Evolutionary conservation across 2,888 invertebrate species (phyloP), one percentile per base, ranked within the genome.

Genomic region (Orchesellides sinensis): DNA sequence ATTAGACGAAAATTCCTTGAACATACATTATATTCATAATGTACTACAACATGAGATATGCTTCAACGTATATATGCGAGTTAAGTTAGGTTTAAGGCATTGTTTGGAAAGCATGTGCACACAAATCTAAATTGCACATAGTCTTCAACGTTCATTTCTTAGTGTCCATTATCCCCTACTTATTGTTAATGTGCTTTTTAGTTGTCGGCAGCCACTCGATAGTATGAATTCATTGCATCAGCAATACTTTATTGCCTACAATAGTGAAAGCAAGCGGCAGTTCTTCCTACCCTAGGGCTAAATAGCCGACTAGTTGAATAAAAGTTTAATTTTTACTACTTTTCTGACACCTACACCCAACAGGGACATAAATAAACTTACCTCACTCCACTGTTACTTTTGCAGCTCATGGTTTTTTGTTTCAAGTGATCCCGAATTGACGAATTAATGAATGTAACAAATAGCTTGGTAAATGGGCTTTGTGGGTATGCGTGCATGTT

Each of bases 1-100:
- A 79, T 79, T 79, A 79, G 63, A 70, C 70, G 56, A 70, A 79
- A 70, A 72, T 79, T 79, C 72, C 72, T 79, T 72, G 35, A 19
- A 19, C 35, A 56, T 61, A 75, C 79, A 80, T n/a, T 65, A 70
- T 63, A 69, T 69, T 40, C 40, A 47, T 45, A 47, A 47, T 23
- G 45, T 47, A n/a, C n/a, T n/a, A 10, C 40, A n/a, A 8, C 10
- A n/a, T 40, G 40, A 2, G 10, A n/a, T 40, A n/a, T 5, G 12
- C 25, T 14, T 5, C 56, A 1, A 25, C 23, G n/a, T n/a, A n/a
- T n/a, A n/a, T n/a, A n/a, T n/a, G n/a, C n/a, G n/a, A n/a, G n/a
- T n/a, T n/a, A n/a, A n/a, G n/a, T n/a, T n/a, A n/a, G n/a, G n/a
- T n/a, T n/a, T n/a, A n/a, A n/a, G n/a, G n/a, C n/a, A n/a, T n/a